phyloP scores from a whole-genome alignment of 2,888 invertebrate genomes.

The Allolobophora icterica region DNA sequence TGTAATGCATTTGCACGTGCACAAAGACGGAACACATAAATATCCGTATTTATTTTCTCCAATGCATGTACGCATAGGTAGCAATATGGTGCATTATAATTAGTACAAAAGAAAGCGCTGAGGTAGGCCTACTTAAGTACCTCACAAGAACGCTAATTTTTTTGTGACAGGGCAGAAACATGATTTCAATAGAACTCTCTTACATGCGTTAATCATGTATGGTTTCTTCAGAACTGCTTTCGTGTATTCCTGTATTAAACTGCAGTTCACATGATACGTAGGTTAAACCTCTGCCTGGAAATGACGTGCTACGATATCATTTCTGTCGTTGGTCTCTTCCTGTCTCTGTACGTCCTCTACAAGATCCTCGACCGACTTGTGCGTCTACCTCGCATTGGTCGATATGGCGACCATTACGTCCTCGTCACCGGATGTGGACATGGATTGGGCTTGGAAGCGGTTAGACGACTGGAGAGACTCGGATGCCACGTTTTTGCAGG shows the following conservation, averaged over 20 bases:
- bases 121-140: too few relatives aligned
- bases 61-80: too few relatives aligned
- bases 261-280: not conserved
- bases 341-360: not conserved
- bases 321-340: not conserved
- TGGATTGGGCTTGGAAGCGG: conserved; percentile 36
- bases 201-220: not conserved
- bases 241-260: not conserved
- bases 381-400: conserved; percentile 20
- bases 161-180: too few relatives aligned
- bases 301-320: not conserved
- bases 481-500: conserved; percentile 41
- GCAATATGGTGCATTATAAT: too few relatives aligned
- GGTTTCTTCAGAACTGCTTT: not conserved
- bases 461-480: conserved; percentile 33
- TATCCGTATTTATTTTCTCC: too few relatives aligned
- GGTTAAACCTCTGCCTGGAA: not conserved
- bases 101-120: too few relatives aligned
- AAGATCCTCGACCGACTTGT: conserved; percentile 21
- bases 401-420: conserved; percentile 28
- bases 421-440: conserved; percentile 41
- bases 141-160: too few relatives aligned
- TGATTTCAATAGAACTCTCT: too few relatives aligned
- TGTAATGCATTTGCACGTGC: too few relatives aligned
- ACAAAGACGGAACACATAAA: too few relatives aligned